phyloP scores from a whole-genome alignment of 23 tunicate genomes.

The Oikopleura dioica region DNA sequence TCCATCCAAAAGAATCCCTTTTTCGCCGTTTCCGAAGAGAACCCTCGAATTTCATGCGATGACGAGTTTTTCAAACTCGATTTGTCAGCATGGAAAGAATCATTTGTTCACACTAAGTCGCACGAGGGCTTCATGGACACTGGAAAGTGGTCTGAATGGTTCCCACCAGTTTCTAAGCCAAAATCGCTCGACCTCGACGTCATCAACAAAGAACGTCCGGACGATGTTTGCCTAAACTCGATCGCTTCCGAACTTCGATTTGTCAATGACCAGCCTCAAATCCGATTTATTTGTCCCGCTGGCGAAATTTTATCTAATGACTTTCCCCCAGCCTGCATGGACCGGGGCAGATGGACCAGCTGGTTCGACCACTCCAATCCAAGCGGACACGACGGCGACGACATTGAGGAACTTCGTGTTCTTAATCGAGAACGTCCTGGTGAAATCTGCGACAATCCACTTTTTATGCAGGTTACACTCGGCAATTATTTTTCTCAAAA shows the following conservation, averaged over 20 bases:
- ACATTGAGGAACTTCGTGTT: constrained; percentile 25
- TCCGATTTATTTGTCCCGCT: constrained; percentile 12
- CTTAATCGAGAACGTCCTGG: constrained; percentile 17
- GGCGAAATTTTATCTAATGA: neutral
- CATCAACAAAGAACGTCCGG: neutral
- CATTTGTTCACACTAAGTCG: neutral
- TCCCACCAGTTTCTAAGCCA: constrained; percentile 1
- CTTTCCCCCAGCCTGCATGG: neutral
- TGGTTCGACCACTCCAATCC: constrained; percentile 75
- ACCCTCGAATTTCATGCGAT: constrained; percentile 24
- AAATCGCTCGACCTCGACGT: neutral
- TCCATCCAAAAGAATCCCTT: constrained; percentile 28
- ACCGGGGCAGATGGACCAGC: constrained; percentile 28
- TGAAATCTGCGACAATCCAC: constrained; percentile 39
- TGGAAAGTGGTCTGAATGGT: neutral
- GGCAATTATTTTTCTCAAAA: too few species aligned
- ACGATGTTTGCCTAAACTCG: neutral
- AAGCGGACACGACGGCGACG: constrained; percentile 16
- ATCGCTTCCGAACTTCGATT: constrained; percentile 8
- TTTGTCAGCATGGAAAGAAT: constrained; percentile 5
- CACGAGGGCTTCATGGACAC: neutral
- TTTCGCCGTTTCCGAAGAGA: constrained; percentile 16
- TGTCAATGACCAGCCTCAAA: neutral
- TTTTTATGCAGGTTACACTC: constrained; percentile 51
- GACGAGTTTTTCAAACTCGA: neutral